phyloP scores from a whole-genome alignment of 1,140 invertebrate genomes.

The Chymomyza costata region DNA sequence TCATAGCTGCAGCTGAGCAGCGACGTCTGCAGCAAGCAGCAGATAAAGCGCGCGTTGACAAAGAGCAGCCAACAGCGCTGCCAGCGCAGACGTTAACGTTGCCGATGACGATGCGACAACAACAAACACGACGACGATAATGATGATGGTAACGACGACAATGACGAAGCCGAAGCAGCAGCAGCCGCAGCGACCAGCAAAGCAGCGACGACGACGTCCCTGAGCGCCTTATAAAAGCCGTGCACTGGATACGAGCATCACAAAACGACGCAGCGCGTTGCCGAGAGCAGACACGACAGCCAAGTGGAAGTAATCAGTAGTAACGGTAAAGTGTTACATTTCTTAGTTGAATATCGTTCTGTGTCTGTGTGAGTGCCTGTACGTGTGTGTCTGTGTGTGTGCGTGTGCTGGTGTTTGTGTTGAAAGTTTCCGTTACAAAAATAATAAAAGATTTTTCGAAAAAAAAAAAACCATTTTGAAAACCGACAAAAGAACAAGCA shows the following conservation, averaged over 20 bases:
- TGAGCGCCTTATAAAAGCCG: constrained; percentile 53
- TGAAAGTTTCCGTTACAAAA: constrained; percentile 60
- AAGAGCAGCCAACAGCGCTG: constrained; percentile 53
- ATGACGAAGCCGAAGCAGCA: constrained; percentile 13
- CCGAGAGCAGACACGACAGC: constrained; percentile 55
- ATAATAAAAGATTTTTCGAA: constrained; percentile 50
- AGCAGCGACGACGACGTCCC: background rate
- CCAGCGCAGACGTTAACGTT: constrained; percentile 24
- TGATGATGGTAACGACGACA: constrained; percentile 10
- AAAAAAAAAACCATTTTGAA: constrained; percentile 47
- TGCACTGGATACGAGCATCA: constrained; percentile 45
- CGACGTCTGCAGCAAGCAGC: too few relatives aligned
- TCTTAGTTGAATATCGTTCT: constrained; percentile 1
- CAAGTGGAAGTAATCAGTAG: constrained; percentile 27
- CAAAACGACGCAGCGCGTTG: constrained; percentile 60
- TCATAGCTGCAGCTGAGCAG: constrained; percentile 24
- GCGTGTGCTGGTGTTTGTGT: constrained; percentile 41
- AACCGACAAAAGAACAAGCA: constrained; percentile 55
- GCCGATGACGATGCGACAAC: constrained; percentile 11
- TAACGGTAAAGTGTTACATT: constrained; percentile 59
- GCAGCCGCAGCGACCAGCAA: background rate
- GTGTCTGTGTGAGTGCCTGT: constrained; percentile 11
- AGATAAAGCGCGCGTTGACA: constrained; percentile 64
- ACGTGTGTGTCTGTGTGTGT: constrained; percentile 10
- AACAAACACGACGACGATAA: constrained; percentile 5